Conservation (phyloP, 92 coral and sea anemone species). For the Pocillopora meandrina region DNA sequence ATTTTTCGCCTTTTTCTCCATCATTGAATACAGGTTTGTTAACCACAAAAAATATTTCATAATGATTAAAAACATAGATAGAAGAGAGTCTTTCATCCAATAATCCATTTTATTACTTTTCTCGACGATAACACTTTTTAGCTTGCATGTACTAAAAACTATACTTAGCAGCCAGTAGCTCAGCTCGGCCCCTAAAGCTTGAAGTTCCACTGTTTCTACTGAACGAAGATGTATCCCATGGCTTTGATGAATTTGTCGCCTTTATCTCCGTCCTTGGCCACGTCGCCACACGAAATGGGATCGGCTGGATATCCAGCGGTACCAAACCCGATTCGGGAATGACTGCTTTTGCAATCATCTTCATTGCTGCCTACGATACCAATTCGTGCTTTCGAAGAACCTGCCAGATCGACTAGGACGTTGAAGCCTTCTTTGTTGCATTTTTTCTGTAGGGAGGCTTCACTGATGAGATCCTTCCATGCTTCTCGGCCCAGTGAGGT, state of each 20-base stretch:
- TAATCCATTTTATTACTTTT: too few relatives aligned
- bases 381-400: slow-evolving; percentile 25
- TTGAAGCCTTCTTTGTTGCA: background rate
- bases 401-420: too few relatives aligned
- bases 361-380: slow-evolving; percentile 25
- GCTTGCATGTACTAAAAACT: too few relatives aligned
- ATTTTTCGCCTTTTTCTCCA: too few relatives aligned
- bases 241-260: slow-evolving; percentile 27
- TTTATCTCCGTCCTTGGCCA: background rate
- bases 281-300: slow-evolving; percentile 27
- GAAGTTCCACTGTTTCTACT: background rate
- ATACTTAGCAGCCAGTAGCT: too few relatives aligned
- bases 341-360: background rate
- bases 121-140: too few relatives aligned
- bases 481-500: slow-evolving; percentile 25
- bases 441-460: slow-evolving; percentile 20
- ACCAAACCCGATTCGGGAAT: slow-evolving; percentile 49
- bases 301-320: slow-evolving; percentile 9
- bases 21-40: too few relatives aligned
- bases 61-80: too few relatives aligned
- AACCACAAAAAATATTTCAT: too few relatives aligned
- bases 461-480: slow-evolving; percentile 27
- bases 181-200: background rate
- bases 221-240: slow-evolving; percentile 34
- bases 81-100: too few relatives aligned